These are phyloP conservation scores for Zoanthus solanderi DNA, from an alignment of 92 coral and sea anemone species.

Conservation along the genomic window DNA sequence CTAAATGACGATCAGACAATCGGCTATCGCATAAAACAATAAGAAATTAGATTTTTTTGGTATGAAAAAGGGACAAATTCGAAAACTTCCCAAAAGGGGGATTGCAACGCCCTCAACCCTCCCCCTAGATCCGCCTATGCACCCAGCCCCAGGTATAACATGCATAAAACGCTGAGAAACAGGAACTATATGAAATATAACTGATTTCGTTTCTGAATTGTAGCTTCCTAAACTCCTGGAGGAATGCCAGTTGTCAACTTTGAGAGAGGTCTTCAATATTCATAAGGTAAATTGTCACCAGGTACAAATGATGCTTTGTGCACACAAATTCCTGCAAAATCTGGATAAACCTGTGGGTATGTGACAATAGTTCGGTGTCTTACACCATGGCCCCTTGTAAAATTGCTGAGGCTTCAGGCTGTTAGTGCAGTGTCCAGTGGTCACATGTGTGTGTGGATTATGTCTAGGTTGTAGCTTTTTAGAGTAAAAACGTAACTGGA, in stretches of 20 bases:
- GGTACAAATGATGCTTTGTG: neutral
- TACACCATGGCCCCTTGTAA: neutral
- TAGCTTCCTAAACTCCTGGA: neutral
- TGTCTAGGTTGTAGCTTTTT: neutral
- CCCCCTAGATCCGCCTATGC: too few species aligned
- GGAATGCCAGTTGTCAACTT: neutral
- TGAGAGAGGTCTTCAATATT: neutral
- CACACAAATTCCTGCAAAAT: neutral
- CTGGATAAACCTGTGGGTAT: neutral
- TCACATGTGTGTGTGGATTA: neutral
- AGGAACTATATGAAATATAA: neutral
- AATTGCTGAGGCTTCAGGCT: neutral
- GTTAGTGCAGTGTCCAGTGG: neutral
- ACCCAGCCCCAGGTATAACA: neutral
- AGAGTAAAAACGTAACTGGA: too few species aligned
- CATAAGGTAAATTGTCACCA: neutral
- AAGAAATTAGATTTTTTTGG: too few species aligned
- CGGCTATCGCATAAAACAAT: too few species aligned
- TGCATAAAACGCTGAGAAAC: slow-evolving; percentile 1
- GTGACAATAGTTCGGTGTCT: neutral
- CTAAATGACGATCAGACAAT: too few species aligned
- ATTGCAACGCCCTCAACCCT: too few species aligned
- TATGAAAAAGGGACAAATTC: too few species aligned
- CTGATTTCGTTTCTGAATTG: neutral
- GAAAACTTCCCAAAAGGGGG: too few species aligned